A percentile compares a stretch with the other conserved stretches of the same genome.
These are phyloP conservation scores for Neotragus pygmaeus DNA, from an alignment of 2,113 vertebrate species.

Conservation along the genomic window DNA sequence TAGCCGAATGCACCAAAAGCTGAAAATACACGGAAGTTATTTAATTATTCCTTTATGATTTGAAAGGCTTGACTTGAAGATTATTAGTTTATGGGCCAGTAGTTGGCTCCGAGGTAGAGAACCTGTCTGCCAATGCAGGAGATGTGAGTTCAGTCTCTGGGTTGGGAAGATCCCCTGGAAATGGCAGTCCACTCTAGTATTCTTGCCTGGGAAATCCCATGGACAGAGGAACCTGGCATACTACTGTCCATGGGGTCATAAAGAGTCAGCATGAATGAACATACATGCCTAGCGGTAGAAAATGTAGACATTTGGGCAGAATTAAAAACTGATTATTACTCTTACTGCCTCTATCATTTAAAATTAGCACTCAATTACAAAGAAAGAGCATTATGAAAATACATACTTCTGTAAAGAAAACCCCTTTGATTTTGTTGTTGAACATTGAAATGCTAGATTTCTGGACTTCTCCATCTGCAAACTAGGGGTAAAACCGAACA, in stretches of 20 bases:
- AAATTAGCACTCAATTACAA: neutral
- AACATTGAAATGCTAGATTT: rapidly evolving
- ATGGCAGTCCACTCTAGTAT: neutral
- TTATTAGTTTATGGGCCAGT: neutral
- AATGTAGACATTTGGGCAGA: neutral
- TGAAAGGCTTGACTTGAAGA: neutral
- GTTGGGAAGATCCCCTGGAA: neutral
- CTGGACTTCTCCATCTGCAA: neutral
- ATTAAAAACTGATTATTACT: neutral
- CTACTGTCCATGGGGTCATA: neutral
- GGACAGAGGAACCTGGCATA: neutral
- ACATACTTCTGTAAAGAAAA: neutral
- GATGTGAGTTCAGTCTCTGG: neutral
- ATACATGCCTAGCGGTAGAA: neutral
- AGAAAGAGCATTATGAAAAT: neutral
- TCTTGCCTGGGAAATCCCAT: neutral
- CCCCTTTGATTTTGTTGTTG: neutral
- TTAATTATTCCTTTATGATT: neutral
- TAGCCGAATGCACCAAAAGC: rapidly evolving
- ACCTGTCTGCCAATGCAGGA: neutral
- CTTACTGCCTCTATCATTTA: neutral
- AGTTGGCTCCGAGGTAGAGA: neutral
- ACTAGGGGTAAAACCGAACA: rapidly evolving
- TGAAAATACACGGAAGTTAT: neutral
- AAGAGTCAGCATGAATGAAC: neutral